These are phyloP conservation scores for Botrylloides violaceus DNA, from an alignment of 23 tunicate species.

Conservation along the genomic window DNA sequence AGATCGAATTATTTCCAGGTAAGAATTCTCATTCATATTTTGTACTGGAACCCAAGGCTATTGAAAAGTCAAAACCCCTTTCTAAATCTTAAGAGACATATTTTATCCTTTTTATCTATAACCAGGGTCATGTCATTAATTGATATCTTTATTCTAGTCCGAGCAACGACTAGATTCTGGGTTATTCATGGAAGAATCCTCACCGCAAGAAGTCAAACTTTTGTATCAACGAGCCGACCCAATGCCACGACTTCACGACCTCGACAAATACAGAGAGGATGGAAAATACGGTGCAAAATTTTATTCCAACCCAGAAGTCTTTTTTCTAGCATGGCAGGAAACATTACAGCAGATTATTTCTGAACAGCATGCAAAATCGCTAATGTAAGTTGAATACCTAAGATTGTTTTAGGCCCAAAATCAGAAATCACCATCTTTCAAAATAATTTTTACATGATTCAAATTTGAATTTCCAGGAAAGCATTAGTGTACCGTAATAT, in stretches of 20 bases:
- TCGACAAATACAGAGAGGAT: conserved; percentile 8
- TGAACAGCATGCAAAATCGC: conserved; percentile 13
- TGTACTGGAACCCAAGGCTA: too few species aligned
- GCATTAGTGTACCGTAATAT: too few species aligned
- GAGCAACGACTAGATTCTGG: conserved; percentile 12
- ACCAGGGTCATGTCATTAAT: too few species aligned
- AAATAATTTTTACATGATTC: not conserved
- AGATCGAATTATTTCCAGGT: conserved; percentile 19
- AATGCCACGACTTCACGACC: conserved; percentile 9
- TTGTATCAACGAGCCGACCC: conserved; percentile 7
- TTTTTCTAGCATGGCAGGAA: conserved; percentile 27
- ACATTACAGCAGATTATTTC: conserved; percentile 11
- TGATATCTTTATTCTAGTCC: not conserved
- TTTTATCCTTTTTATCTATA: not conserved
- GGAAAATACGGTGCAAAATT: conserved; percentile 5
- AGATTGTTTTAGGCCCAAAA: not conserved
- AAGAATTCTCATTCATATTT: too few species aligned
- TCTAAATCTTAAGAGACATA: not conserved
- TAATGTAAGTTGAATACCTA: conserved; percentile 18
- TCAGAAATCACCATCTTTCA: not conserved
- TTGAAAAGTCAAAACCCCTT: not conserved
- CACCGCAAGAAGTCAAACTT: not conserved
- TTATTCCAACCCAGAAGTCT: conserved; percentile 13
- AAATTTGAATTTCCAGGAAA: too few species aligned
- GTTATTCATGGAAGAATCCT: not conserved